Percentiles rank a stretch among this genome's conserved stretches.
Evolutionary conservation across 2,888 invertebrate genomes (phyloP).

Genomic region (Tetragonula carbonaria): DNA sequence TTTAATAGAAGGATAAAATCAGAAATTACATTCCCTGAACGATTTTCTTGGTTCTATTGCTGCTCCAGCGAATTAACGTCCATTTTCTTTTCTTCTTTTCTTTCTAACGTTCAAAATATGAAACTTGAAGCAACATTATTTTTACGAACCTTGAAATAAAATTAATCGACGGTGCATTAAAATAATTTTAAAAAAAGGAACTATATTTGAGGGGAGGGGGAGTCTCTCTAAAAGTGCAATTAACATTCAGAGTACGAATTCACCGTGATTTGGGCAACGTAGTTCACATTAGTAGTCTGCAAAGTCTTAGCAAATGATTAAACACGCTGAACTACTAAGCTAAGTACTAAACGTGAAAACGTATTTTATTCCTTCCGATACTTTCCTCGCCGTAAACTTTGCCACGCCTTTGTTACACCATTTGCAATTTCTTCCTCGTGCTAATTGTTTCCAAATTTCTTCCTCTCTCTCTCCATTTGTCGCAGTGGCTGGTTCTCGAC

Average conservation of each 20-base stretch:
- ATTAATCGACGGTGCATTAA: neutral
- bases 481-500: neutral
- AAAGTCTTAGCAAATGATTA: neutral
- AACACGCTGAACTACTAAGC: neutral
- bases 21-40: neutral
- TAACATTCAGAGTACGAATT: neutral
- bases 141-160: neutral
- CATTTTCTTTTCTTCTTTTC: neutral
- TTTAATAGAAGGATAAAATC: neutral
- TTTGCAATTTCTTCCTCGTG: slow-evolving; percentile 33
- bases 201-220: too few relatives aligned
- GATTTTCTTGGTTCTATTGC: too few relatives aligned
- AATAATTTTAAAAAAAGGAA: neutral
- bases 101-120: neutral
- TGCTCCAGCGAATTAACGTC: too few relatives aligned
- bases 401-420: slow-evolving; percentile 10
- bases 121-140: neutral
- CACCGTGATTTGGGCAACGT: neutral
- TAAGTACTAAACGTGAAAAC: neutral
- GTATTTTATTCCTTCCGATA: neutral
- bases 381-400: slow-evolving; percentile 11
- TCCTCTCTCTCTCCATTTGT: neutral
- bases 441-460: slow-evolving; percentile 25
- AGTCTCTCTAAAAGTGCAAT: neutral
- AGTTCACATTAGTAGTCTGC: neutral